Conservation (phyloP, 2,113 vertebrate species). For the Phodopus roborovskii region DNA sequence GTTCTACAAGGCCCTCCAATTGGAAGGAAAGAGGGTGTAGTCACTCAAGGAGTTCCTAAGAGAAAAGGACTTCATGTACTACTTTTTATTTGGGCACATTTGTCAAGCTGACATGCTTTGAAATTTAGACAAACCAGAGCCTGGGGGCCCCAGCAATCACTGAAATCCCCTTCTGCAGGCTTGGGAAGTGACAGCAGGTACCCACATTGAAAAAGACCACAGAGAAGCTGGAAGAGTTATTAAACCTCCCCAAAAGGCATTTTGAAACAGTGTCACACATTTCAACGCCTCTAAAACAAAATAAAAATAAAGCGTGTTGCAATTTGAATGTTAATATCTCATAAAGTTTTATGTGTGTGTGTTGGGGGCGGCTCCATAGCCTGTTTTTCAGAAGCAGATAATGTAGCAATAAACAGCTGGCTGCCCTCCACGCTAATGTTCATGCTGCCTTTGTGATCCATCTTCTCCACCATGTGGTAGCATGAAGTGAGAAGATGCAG, state of each 20-base stretch:
- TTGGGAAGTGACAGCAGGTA: slow-evolving; percentile 28
- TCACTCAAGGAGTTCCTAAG: neutral
- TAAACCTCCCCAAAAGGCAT: slow-evolving; percentile 70
- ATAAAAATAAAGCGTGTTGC: slow-evolving; percentile 71
- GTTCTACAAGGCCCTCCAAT: neutral
- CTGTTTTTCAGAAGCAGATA: slow-evolving; percentile 40
- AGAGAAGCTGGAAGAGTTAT: slow-evolving; percentile 53
- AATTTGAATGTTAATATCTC: slow-evolving; percentile 78
- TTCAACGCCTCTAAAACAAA: slow-evolving; percentile 75
- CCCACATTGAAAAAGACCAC: slow-evolving; percentile 59
- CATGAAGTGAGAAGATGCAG: neutral
- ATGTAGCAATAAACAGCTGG: slow-evolving; percentile 49
- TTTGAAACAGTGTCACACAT: slow-evolving; percentile 66
- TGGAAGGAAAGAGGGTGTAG: neutral
- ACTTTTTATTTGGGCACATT: slow-evolving; percentile 38
- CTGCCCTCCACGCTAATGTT: slow-evolving; percentile 22
- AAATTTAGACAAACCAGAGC: slow-evolving; percentile 63
- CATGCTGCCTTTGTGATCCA: slow-evolving; percentile 36
- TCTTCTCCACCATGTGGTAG: slow-evolving; percentile 53
- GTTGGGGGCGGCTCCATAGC: neutral
- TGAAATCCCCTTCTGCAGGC: slow-evolving; percentile 38
- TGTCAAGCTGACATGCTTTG: slow-evolving; percentile 43
- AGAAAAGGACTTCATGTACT: neutral
- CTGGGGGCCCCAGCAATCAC: slow-evolving; percentile 35
- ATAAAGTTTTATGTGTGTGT: slow-evolving; percentile 75